Conservation (phyloP, 2,888 invertebrate genomes). For the Panopea generosa region DNA sequence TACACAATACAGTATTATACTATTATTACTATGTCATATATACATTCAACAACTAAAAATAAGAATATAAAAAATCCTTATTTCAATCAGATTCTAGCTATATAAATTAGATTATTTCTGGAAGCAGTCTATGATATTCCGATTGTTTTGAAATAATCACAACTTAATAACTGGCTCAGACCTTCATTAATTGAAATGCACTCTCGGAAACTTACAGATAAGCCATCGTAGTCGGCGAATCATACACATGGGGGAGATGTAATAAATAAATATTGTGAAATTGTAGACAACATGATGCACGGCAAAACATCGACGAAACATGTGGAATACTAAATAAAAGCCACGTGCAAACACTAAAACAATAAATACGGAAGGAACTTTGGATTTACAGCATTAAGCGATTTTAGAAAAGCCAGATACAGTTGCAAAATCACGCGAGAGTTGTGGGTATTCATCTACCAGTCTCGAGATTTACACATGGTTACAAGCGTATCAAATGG, state of each 20-base stretch:
- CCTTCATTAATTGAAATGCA: too few relatives aligned
- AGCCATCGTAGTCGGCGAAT: too few relatives aligned
- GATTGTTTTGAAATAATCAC: too few relatives aligned
- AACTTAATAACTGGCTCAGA: too few relatives aligned
- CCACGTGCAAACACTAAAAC: slow-evolving; percentile 26
- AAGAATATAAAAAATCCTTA: too few relatives aligned
- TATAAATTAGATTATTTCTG: too few relatives aligned
- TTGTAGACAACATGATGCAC: not conserved
- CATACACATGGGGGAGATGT: not conserved
- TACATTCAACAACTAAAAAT: too few relatives aligned
- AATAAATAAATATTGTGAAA: slow-evolving; percentile 7
- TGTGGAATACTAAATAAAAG: slow-evolving; percentile 21
- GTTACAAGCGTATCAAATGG: slow-evolving; percentile 13
- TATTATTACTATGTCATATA: too few relatives aligned
- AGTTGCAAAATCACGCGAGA: slow-evolving; percentile 6
- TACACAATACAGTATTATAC: too few relatives aligned
- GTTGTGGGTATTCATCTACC: not conserved
- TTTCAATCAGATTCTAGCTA: too few relatives aligned
- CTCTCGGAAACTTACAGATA: too few relatives aligned
- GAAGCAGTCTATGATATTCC: too few relatives aligned
- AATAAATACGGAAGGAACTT: slow-evolving; percentile 29
- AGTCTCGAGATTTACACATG: not conserved
- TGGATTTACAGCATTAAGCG: slow-evolving; percentile 20
- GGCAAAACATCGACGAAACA: slow-evolving; percentile 1
- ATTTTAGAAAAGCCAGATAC: slow-evolving; percentile 16